Percentiles rank a stretch among this genome's conserved stretches.
Evolutionary conservation across 2,888 invertebrate genomes (phyloP).

Genomic region (Diogma glabrata): DNA sequence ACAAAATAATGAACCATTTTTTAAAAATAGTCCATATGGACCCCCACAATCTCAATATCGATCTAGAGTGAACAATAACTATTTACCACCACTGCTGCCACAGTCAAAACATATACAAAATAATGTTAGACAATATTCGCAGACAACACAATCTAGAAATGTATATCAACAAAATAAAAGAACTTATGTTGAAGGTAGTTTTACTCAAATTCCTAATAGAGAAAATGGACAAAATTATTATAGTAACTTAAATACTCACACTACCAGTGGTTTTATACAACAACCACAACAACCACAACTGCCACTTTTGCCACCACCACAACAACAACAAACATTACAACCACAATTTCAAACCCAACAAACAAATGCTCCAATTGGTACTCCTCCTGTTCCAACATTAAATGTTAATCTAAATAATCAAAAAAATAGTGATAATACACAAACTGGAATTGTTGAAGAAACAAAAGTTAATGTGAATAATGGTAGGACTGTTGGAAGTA

Average conservation of each 20-base stretch:
- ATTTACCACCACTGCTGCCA: constrained; percentile 30
- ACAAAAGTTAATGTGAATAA: constrained; percentile 9
- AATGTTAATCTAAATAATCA: constrained; percentile 11
- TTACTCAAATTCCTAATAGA: constrained; percentile 23
- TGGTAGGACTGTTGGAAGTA: constrained; percentile 8
- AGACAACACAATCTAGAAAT: not conserved
- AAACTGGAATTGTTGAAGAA: not conserved
- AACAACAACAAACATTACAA: not conserved
- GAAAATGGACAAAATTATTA: constrained; percentile 22
- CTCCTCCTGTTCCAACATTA: constrained; percentile 9
- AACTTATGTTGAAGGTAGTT: constrained; percentile 32
- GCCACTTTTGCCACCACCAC: not conserved
- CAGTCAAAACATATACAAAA: too few relatives aligned
- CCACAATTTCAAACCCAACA: constrained; percentile 7
- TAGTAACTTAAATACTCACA: constrained; percentile 26
- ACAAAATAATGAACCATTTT: constrained; percentile 24
- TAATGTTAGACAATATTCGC: constrained; percentile 9
- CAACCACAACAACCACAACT: constrained; percentile 16
- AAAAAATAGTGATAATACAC: constrained; percentile 10
- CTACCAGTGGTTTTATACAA: constrained; percentile 18
- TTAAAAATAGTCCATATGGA: constrained; percentile 35
- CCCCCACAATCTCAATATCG: constrained; percentile 27
- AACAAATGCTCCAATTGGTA: constrained; percentile 9
- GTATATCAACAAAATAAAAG: constrained; percentile 20
- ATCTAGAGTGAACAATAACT: constrained; percentile 27